Base-by-base conservation (phyloP, 30 jellyfish, hydroid and myxozoan genomes). In the Sanderia malayensis region DNA sequence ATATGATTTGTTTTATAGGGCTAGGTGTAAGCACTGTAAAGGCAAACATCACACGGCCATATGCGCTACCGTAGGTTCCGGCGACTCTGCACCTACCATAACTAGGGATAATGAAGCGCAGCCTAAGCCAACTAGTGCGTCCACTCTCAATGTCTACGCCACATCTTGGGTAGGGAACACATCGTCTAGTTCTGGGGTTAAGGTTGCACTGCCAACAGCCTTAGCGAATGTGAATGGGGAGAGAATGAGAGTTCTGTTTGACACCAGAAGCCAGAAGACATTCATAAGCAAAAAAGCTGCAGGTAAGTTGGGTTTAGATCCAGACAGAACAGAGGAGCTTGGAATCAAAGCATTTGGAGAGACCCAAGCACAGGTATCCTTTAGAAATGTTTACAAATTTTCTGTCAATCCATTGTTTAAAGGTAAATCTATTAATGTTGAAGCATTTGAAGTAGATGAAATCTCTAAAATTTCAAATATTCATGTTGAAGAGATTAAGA, bases 261-360 rank as follows among this genome's bases (percentile, higher is more conserved):
- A 69, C 31, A 37, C 52, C 1, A 47, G 81, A 3, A 29, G 52
- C 15, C 71, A 69, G n/a, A 69, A 45, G 31, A 8, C 52, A 11
- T 69, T 69, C 29, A 25, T 69, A 9, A 37, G 59, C 27, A 33
- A 18, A 20, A 69, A 69, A 41, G 46, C 81, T 23, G 81, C 31
- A 4, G 17, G 46, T 34, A 37, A 45, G 68, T 29, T 69, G 28
- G 70, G 44, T 15, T 4, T 44, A 26, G 10, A 24, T 6, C 72
- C 81, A 11, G 52, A 3, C 2, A 69, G 69, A 44, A 31, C 22
- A 17, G 81, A 69, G 23, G 53, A 19, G 49, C 52, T 69, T 3
- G 81, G 81, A 19, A 45, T 69, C 70, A 69, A 69, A 30, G 46
- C 81, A 15, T 69, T 69, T 69, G 81, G 81, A 6, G 10, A 27